Percentiles rank a stretch among this genome's conserved stretches.
These are phyloP conservation scores for Drosophila tanythrix DNA, from an alignment of 2,888 invertebrate species.

Conservation along the genomic window DNA sequence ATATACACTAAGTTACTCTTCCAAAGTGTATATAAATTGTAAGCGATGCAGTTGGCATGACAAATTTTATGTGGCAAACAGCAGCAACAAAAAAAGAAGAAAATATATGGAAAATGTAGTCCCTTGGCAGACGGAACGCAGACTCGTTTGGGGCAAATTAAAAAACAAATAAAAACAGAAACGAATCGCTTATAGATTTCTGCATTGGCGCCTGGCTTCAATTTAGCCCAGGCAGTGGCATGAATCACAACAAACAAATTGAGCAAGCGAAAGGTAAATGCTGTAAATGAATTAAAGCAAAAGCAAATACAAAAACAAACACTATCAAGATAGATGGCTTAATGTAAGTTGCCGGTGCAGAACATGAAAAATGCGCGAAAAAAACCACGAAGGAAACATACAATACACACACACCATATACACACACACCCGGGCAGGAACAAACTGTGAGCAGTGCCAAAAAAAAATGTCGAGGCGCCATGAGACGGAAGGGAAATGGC, in stretches of 20 bases:
- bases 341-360: slow-evolving; percentile 70
- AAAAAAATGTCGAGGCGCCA: slow-evolving; percentile 43
- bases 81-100: background rate
- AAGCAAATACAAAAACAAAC: slow-evolving; percentile 38
- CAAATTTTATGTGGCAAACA: background rate
- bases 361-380: slow-evolving; percentile 64
- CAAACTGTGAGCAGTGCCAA: slow-evolving; percentile 44
- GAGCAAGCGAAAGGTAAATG: slow-evolving; percentile 21
- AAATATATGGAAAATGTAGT: slow-evolving; percentile 7
- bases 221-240: slow-evolving; percentile 4
- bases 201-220: slow-evolving; percentile 45
- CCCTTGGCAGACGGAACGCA: slow-evolving; percentile 21
- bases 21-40: background rate
- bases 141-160: slow-evolving; percentile 49
- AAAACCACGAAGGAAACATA: slow-evolving; percentile 23
- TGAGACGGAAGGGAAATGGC: slow-evolving; percentile 4
- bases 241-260: slow-evolving; percentile 44
- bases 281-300: slow-evolving; percentile 60
- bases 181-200: slow-evolving; percentile 33
- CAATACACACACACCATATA: slow-evolving; percentile 8
- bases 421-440: slow-evolving; percentile 15
- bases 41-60: background rate
- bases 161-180: slow-evolving; percentile 17
- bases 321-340: slow-evolving; percentile 77
- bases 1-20: background rate